A percentile compares a stretch with the other conserved stretches of the same genome.
Evolutionary conservation across 2,797 vertebrate species (phyloP).

Genomic region (Pseudotriccus pelzelni): DNA sequence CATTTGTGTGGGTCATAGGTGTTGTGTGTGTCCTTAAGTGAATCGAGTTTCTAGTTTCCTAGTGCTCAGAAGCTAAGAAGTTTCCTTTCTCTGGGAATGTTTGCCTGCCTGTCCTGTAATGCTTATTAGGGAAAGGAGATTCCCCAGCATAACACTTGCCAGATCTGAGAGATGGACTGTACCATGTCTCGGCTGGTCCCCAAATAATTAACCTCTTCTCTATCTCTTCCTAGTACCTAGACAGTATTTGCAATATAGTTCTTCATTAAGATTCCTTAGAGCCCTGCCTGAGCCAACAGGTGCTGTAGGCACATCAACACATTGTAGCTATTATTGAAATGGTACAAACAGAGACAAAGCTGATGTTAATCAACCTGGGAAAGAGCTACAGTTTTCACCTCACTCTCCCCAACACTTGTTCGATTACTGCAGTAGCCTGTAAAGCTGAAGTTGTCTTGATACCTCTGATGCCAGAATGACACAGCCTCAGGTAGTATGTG

Average conservation of each 20-base stretch:
- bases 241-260: neutral
- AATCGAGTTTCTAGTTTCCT: neutral
- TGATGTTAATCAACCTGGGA: neutral
- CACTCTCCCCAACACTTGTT: neutral
- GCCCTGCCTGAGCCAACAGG: neutral
- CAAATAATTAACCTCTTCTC: constrained; percentile 13
- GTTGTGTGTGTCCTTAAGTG: neutral
- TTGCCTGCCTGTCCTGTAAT: neutral
- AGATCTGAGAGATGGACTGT: neutral
- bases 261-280: neutral
- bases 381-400: neutral
- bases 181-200: neutral
- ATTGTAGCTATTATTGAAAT: fast-evolving
- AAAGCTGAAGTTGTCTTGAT: neutral
- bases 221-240: neutral
- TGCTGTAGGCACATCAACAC: neutral
- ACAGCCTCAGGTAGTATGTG: neutral
- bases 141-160: neutral
- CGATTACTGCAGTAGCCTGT: neutral
- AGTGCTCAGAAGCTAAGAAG: neutral
- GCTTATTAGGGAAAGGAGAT: constrained; percentile 26
- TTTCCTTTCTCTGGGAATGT: neutral
- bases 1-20: neutral
- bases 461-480: neutral
- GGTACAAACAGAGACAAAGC: neutral